These are phyloP conservation scores for Rugalucina vietnamica DNA, from an alignment of 2,888 invertebrate genomes.

Conservation along the genomic window DNA sequence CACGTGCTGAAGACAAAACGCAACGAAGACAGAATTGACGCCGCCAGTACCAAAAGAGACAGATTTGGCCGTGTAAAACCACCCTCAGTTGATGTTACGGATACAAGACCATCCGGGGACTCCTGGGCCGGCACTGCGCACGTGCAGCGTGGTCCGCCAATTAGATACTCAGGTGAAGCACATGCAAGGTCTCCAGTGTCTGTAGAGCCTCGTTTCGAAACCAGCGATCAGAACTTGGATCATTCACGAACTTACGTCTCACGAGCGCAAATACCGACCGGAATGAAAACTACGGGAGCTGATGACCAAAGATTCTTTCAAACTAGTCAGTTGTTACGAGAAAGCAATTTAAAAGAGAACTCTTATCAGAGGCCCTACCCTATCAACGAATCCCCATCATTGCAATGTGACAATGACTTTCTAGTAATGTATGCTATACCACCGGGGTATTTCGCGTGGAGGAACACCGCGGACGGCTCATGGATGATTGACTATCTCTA, in stretches of 20 bases:
- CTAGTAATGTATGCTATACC: conserved; percentile 33
- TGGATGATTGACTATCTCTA: conserved; percentile 31
- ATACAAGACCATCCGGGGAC: conserved; percentile 32
- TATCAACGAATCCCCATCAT: background rate
- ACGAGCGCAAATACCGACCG: background rate
- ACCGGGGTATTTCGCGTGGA: conserved; percentile 18
- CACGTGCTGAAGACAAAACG: conserved; percentile 25
- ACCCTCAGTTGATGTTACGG: conserved; percentile 36
- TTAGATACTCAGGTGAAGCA: background rate
- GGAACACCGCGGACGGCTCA: conserved; percentile 23
- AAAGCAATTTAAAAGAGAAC: background rate
- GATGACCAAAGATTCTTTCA: background rate
- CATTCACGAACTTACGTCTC: background rate
- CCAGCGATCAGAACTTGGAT: background rate
- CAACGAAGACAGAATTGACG: conserved; percentile 31
- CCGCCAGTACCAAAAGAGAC: background rate
- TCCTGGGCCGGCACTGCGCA: conserved; percentile 27
- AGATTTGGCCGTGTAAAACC: background rate
- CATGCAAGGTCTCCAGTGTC: background rate
- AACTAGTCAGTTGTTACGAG: background rate
- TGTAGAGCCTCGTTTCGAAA: background rate
- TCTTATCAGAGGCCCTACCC: conserved; percentile 14
- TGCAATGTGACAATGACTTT: conserved; percentile 21
- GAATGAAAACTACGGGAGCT: background rate
- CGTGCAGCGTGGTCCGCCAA: background rate